phyloP scores from a whole-genome alignment of 2,888 invertebrate genomes.

The Alcis repandata region DNA sequence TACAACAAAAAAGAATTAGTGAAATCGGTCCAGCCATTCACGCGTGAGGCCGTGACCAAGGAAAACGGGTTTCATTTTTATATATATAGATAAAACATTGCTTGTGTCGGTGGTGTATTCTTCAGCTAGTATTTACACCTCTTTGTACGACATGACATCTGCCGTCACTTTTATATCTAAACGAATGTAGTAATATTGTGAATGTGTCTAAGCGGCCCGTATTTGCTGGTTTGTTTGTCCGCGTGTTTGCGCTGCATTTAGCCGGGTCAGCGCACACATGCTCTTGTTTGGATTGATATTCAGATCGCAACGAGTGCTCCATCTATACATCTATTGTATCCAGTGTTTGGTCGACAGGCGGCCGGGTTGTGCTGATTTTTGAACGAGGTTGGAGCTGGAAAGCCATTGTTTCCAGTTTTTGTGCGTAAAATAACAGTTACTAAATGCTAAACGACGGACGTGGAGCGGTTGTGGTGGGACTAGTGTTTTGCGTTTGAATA shows the following conservation, averaged over 20 bases:
- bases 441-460: no score
- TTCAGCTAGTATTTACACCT: no score
- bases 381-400: background rate
- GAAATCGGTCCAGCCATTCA: no score
- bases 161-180: background rate
- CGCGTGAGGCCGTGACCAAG: no score
- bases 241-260: constrained; percentile 28
- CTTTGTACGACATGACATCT: no score
- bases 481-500: no score
- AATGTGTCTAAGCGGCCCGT: constrained; percentile 17
- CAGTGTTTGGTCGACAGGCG: constrained; percentile 15
- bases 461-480: no score
- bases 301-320: constrained; percentile 30
- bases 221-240: constrained; percentile 17
- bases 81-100: no score
- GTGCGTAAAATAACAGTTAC: background rate
- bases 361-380: constrained; percentile 7
- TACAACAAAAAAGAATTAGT: no score
- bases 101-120: no score
- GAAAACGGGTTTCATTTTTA: no score
- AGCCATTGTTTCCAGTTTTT: constrained; percentile 7
- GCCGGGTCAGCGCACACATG: constrained; percentile 22
- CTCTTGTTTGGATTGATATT: constrained; percentile 34
- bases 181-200: constrained; percentile 1
- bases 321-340: constrained; percentile 17